Percentiles rank a stretch among this genome's conserved stretches.
These are phyloP conservation scores for Bombus ignitus DNA, from an alignment of 1,140 invertebrate species.

Conservation along the genomic window DNA sequence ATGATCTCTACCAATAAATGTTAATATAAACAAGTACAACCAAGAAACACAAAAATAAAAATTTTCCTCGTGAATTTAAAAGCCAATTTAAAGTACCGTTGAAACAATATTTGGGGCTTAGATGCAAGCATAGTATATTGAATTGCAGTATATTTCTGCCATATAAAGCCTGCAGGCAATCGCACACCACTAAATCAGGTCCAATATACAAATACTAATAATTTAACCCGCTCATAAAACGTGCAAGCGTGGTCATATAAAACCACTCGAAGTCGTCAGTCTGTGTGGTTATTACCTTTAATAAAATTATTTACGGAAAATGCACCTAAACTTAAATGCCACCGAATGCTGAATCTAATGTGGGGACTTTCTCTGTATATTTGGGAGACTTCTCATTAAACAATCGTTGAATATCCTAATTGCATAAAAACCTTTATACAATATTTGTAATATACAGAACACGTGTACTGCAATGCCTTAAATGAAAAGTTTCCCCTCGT, in stretches of 20 bases:
- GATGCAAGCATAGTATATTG: constrained; percentile 64
- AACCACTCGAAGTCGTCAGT: constrained; percentile 54
- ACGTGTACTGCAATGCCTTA: constrained; percentile 11
- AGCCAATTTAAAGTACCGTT: constrained; percentile 66
- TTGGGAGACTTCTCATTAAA: constrained; percentile 60
- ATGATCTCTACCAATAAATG: constrained; percentile 60
- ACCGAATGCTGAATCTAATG: constrained; percentile 60
- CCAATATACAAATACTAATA: constrained; percentile 69
- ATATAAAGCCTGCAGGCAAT: constrained; percentile 71
- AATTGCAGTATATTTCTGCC: constrained; percentile 58
- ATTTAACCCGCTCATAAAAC: constrained; percentile 66
- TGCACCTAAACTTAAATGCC: constrained; percentile 61
- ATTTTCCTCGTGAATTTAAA: constrained; percentile 53
- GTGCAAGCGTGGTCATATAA: constrained; percentile 61
- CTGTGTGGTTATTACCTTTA: constrained; percentile 59
- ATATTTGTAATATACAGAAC: background rate
- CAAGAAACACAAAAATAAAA: constrained; percentile 62
- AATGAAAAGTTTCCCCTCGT: constrained; percentile 64
- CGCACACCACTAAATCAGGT: constrained; percentile 76
- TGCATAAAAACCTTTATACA: constrained; percentile 22
- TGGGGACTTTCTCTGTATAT: constrained; percentile 53
- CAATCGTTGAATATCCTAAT: background rate
- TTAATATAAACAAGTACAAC: constrained; percentile 63
- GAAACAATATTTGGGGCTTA: constrained; percentile 64
- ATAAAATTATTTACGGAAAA: constrained; percentile 60